Evolutionary conservation across 1,140 invertebrate genomes (phyloP).

Genomic region (Diachasmimorpha longicaudata): DNA sequence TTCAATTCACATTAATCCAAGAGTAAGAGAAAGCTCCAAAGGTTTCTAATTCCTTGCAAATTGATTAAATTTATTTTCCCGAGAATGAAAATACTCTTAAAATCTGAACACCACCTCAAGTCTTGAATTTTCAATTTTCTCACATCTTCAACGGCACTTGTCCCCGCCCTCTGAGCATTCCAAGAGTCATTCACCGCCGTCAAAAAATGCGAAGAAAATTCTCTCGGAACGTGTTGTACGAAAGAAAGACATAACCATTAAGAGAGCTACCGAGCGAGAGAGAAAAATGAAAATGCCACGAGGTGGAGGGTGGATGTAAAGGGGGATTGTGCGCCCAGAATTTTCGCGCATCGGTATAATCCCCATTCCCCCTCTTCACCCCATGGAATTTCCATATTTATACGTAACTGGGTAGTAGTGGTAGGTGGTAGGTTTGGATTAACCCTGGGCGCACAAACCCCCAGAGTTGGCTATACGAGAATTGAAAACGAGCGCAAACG

Average conservation of each 20-base stretch:
- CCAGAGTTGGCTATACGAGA: slow-evolving; percentile 36
- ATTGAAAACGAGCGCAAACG: slow-evolving; percentile 43
- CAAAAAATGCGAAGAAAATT: neutral
- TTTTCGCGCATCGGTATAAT: neutral
- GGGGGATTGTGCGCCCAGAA: neutral
- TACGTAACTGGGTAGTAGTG: slow-evolving; percentile 10
- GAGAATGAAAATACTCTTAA: too few relatives aligned
- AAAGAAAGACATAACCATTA: neutral
- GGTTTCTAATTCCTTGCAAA: too few relatives aligned
- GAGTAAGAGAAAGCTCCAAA: too few relatives aligned
- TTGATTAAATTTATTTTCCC: too few relatives aligned
- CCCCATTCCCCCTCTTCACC: neutral
- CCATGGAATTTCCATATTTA: slow-evolving; percentile 49
- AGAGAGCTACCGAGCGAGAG: neutral
- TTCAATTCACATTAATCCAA: too few relatives aligned
- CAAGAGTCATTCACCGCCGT: neutral
- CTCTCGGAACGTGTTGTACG: neutral
- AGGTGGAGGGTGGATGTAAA: too few relatives aligned
- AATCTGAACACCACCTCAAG: neutral
- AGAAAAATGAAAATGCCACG: neutral
- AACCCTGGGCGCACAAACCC: neutral
- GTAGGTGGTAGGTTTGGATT: slow-evolving; percentile 10
- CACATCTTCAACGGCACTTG: neutral
- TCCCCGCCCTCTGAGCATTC: neutral
- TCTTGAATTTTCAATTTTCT: neutral